Evolutionary conservation across 1,140 invertebrate genomes (phyloP).

Genomic region (Neodiprion pinetum): DNA sequence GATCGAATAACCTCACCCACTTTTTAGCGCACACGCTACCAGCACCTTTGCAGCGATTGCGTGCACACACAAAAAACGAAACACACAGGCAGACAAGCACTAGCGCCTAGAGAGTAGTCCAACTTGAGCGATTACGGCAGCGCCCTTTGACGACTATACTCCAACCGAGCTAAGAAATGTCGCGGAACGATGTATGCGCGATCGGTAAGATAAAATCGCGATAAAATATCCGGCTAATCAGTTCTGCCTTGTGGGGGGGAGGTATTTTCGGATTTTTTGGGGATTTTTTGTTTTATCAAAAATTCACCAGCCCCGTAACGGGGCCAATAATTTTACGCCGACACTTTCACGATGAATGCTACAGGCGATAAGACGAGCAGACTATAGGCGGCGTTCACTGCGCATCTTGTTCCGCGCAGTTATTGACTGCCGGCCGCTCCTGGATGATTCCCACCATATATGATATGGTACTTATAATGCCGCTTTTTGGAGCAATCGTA

Average conservation of each 20-base stretch:
- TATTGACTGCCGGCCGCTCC: slow-evolving; percentile 33
- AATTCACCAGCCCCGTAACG: too few relatives aligned
- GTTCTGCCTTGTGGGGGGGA: too few relatives aligned
- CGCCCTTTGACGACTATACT: slow-evolving; percentile 48
- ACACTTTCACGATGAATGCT: background rate
- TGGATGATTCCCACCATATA: background rate
- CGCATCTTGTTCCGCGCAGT: slow-evolving; percentile 35
- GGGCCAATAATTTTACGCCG: too few relatives aligned
- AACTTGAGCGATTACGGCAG: slow-evolving; percentile 40
- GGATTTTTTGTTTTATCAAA: too few relatives aligned
- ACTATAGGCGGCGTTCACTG: slow-evolving; percentile 16
- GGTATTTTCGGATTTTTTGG: too few relatives aligned
- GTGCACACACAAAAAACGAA: slow-evolving; percentile 4
- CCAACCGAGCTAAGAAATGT: slow-evolving; percentile 24
- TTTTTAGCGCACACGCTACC: slow-evolving; percentile 39
- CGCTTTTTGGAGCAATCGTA: too few relatives aligned
- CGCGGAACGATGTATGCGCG: too few relatives aligned
- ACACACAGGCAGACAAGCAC: background rate
- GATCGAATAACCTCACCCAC: slow-evolving; percentile 38
- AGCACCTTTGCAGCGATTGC: slow-evolving; percentile 38
- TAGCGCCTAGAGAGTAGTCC: background rate
- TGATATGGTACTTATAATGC: too few relatives aligned
- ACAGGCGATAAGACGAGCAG: background rate
- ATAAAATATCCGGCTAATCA: too few relatives aligned
- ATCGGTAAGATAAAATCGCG: too few relatives aligned